These are phyloP conservation scores for Lepidocolaptes lacrymiger DNA, from an alignment of 2,797 vertebrate species.

Conservation along the genomic window DNA sequence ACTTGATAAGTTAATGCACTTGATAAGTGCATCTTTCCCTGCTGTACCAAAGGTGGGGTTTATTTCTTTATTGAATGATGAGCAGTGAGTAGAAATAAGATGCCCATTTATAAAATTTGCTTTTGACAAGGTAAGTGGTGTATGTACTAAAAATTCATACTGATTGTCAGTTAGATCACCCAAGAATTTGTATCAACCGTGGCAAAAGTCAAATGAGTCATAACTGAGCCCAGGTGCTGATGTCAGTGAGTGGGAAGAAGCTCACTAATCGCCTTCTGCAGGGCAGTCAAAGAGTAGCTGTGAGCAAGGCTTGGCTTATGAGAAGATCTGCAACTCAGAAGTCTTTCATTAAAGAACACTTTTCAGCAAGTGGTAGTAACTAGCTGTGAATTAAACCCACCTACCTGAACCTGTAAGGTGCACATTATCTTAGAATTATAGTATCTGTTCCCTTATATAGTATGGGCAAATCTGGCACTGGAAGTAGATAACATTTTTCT, in stretches of 20 bases:
- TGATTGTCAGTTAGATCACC: neutral
- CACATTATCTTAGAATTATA: neutral
- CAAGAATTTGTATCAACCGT: neutral
- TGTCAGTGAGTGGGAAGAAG: neutral
- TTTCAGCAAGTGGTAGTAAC: neutral
- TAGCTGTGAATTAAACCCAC: neutral
- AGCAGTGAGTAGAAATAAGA: neutral
- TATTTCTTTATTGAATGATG: neutral
- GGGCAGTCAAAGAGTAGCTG: neutral
- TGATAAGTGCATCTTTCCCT: neutral
- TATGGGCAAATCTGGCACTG: neutral
- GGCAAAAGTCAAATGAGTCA: neutral
- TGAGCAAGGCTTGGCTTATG: neutral
- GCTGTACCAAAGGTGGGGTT: accelerated
- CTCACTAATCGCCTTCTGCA: neutral
- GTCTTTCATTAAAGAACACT: neutral
- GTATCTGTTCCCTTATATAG: neutral
- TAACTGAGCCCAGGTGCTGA: neutral
- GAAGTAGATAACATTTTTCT: neutral
- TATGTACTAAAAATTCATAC: neutral
- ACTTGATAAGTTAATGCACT: neutral
- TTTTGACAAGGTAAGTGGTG: neutral
- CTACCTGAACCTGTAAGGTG: neutral
- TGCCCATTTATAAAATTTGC: neutral
- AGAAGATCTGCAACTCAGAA: neutral